Evolutionary conservation across 2,797 vertebrate genomes (phyloP), one percentile per base, ranked within the genome.

Genomic region (Acanthis flammea): DNA sequence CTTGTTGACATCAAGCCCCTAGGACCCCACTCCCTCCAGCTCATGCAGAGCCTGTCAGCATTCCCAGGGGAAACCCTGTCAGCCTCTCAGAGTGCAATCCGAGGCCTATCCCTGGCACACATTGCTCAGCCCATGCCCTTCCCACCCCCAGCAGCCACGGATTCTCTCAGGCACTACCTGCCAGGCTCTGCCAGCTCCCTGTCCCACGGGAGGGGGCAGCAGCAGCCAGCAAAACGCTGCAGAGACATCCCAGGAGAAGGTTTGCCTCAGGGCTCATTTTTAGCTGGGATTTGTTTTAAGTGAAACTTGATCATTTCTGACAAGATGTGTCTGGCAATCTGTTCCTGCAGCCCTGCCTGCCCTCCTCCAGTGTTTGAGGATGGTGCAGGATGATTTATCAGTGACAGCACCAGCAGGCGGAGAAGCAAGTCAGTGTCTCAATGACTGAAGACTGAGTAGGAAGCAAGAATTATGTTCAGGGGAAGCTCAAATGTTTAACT

Each of bases 181-280:
- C 54, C 11, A 4, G 31, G 58, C 66, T 91, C 84, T 86, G 90
- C 66, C 31, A 1, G 60, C 41, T 73, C 25, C 55, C 66, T 76
- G 30, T 92, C 84, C 74, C 81, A 87, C 92, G 2, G 82, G 86
- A 96, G 95, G 77, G 91, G 95, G 92, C 96, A 96, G 96, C 86
- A 96, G 84, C 75, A 73, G 72, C 90, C 83, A 85, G 60, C 47
- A 37, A 78, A 96, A 78, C 0, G 0, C 70, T 0, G 1, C 35
- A 66, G 37, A 77, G 23, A 44, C 14, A 1, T 2, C 45, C 14
- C 42, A 48, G 39, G 42, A 58, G 62, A 51, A 10, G 8, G 10
- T 17, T 66, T 41, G 78, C 63, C 55, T 39, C 0, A 0, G 35
- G 24, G 31, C 54, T 82, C 91, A 51, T 51, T 66, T 39, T 57